Percentiles rank a stretch among this genome's conserved stretches.
Evolutionary conservation across 2,113 vertebrate genomes (phyloP).

Genomic region (Sitta europaea): DNA sequence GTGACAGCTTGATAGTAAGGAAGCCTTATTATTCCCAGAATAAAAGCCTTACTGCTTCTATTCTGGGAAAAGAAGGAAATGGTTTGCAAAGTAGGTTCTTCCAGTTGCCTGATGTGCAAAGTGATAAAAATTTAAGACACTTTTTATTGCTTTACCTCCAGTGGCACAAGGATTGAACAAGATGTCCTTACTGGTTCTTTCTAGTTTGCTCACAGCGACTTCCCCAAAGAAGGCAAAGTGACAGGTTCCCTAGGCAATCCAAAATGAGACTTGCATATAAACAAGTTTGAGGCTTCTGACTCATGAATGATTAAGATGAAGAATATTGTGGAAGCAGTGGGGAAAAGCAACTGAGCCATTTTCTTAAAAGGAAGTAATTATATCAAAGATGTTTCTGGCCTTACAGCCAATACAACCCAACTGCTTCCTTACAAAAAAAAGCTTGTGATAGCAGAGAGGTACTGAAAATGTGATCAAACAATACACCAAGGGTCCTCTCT

Average conservation of each 20-base stretch:
- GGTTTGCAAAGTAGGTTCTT: neutral
- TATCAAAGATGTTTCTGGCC: neutral
- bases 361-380: neutral
- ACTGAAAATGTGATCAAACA: neutral
- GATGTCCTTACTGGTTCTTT: neutral
- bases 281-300: neutral
- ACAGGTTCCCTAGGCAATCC: neutral
- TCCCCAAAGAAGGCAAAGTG: neutral
- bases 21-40: too few species aligned
- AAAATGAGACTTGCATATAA: neutral
- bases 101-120: neutral
- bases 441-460: neutral
- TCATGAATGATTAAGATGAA: constrained; percentile 7
- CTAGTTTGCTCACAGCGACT: neutral
- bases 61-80: neutral
- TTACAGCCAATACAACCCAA: neutral
- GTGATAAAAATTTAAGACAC: constrained; percentile 12
- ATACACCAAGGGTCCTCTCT: neutral
- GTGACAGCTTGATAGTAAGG: neutral
- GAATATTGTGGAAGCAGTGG: neutral
- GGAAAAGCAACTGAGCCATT: neutral
- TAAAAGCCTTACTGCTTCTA: neutral
- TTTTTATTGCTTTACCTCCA: neutral
- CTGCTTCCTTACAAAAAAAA: neutral
- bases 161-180: neutral